Conservation (phyloP, 2,888 invertebrate genomes). For the Drosophila subquinaria region DNA sequence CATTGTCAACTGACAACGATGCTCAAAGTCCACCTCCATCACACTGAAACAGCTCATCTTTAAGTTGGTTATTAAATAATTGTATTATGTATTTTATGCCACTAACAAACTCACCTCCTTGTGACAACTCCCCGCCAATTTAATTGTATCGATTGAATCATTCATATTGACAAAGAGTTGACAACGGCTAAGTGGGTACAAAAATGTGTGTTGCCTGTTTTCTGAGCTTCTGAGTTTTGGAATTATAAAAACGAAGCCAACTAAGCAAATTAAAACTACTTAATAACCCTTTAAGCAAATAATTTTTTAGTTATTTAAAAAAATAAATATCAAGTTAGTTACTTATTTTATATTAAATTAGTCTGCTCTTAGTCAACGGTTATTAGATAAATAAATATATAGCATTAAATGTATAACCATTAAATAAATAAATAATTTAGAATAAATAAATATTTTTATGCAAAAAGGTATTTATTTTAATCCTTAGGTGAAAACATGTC, state of each 20-base stretch:
- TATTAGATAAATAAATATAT: too few relatives aligned
- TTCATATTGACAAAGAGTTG: neutral
- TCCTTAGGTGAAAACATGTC: too few relatives aligned
- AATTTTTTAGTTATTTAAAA: too few relatives aligned
- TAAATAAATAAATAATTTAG: too few relatives aligned
- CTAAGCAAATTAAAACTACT: neutral
- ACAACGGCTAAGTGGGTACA: neutral
- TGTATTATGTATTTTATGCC: accelerated
- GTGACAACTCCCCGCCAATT: neutral
- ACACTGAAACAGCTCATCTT: slow-evolving; percentile 48
- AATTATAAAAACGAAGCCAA: neutral
- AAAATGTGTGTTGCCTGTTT: neutral
- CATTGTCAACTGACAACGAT: slow-evolving; percentile 35
- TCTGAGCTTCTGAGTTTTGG: neutral
- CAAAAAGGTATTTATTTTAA: too few relatives aligned
- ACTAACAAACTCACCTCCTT: neutral
- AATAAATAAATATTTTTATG: too few relatives aligned
- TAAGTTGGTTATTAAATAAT: accelerated
- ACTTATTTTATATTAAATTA: too few relatives aligned
- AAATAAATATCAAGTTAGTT: too few relatives aligned
- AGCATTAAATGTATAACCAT: too few relatives aligned
- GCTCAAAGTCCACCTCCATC: slow-evolving; percentile 24
- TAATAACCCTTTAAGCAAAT: too few relatives aligned
- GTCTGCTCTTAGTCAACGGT: too few relatives aligned
- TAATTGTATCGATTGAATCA: neutral